Base-by-base conservation (phyloP, 2,888 invertebrate species). In the Drosophila algonquin region DNA sequence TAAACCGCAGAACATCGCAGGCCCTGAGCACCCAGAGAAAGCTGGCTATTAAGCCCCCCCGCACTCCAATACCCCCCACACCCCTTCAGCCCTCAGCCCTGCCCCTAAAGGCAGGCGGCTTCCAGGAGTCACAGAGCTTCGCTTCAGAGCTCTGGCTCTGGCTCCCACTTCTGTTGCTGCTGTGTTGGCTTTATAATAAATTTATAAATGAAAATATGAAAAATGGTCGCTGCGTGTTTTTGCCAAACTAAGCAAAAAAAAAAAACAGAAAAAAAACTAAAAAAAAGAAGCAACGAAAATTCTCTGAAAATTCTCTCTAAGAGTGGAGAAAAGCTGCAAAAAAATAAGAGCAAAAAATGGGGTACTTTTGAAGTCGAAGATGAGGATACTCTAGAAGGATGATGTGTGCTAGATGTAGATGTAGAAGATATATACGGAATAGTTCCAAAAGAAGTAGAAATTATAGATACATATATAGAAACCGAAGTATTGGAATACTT, bases 121-220 rank as follows among this genome's bases (percentile, higher is more conserved):
- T 35, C 12, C 35, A 35, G 8, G 35, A 9, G 40, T 32, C 55
- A 35, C 55, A 35, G 40, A 14, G 40, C n/a, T 7, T 14, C 40
- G 40, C n/a, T 7, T 14, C 40, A 14, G 40, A 40, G 40, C 40
- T 40, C 40, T 56, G 64, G 40, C 40, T 40, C 40, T 56, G 64
- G 56, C 67, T 57, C 58, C 59, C 59, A 40, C 48, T 60, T 53
- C 54, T 65, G 47, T 46, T 68, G 61, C 63, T 77, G 72, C 73
- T 71, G 63, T 71, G 63, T 68, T 87, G 73, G 80, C 74, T 87
- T 82, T 79, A 87, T 88, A 88, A 88, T 88, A 90, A 88, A 88
- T 90, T 89, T 87, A 89, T 87, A 87, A 87, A 89, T 87, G 82
- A 89, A 84, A 82, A 84, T 88, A 86, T 84, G 83, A 84, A 90